Conservation (phyloP, 2,888 invertebrate species). For the Eremobia ochroleuca region DNA sequence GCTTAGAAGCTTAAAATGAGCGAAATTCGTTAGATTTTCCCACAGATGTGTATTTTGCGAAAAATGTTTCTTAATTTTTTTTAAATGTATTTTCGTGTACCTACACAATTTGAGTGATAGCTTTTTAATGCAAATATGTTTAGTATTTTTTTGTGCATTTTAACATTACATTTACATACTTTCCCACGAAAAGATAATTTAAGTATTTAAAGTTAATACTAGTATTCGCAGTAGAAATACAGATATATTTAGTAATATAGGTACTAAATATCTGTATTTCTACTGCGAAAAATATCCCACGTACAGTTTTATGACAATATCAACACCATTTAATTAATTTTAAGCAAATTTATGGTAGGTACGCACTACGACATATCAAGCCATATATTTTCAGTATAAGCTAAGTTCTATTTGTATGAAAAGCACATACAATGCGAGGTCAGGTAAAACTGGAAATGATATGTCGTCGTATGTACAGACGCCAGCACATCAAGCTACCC, state of each 20-base stretch:
- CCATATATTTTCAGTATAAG: background rate
- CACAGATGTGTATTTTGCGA: conserved; percentile 41
- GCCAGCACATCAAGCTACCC: no score
- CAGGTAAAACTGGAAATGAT: background rate
- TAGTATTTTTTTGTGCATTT: conserved; percentile 15
- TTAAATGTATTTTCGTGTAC: conserved; percentile 15
- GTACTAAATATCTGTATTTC: background rate
- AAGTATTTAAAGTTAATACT: no score
- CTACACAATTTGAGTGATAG: conserved; percentile 7
- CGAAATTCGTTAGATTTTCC: conserved; percentile 66
- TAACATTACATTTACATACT: background rate
- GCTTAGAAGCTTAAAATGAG: conserved; percentile 35
- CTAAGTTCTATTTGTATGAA: background rate
- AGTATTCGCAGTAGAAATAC: no score
- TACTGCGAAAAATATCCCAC: background rate
- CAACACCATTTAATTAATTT: background rate
- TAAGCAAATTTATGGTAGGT: background rate
- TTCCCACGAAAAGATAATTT: conserved; percentile 23
- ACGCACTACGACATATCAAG: background rate
- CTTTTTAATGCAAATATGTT: conserved; percentile 33
- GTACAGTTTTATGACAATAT: background rate
- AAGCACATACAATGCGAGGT: background rate
- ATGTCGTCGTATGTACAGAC: no score
- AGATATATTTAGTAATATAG: no score
- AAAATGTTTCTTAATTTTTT: conserved; percentile 2